Percentiles rank a stretch among this genome's conserved stretches.
Conservation (phyloP, 2,888 invertebrate species). For the Blastobasis adustella region DNA sequence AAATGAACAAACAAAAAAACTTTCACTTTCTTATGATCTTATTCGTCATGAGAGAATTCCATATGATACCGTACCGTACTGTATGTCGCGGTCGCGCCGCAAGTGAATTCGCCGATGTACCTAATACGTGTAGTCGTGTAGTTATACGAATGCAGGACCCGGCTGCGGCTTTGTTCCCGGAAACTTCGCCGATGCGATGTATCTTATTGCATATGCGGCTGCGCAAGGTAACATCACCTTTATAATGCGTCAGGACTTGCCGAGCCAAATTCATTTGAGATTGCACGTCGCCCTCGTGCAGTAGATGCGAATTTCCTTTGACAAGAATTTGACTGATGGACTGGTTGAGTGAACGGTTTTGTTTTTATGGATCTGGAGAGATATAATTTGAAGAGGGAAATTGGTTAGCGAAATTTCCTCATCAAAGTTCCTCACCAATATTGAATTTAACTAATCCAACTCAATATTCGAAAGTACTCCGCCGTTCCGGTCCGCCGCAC, state of each 20-base stretch:
- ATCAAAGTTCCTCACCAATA: too few species aligned
- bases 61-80: slow-evolving; percentile 3
- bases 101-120: slow-evolving; percentile 64
- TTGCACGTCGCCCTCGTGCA: background rate
- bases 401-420: too few species aligned
- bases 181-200: slow-evolving; percentile 57
- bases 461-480: too few species aligned
- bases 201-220: slow-evolving; percentile 55
- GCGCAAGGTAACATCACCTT: slow-evolving; percentile 35
- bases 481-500: too few species aligned
- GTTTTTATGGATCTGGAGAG: too few species aligned
- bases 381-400: too few species aligned
- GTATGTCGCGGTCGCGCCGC: slow-evolving; percentile 37
- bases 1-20: too few species aligned
- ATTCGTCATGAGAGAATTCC: background rate
- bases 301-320: slow-evolving; percentile 5
- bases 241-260: slow-evolving; percentile 19
- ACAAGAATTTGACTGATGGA: background rate
- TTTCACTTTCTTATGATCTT: too few species aligned
- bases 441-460: too few species aligned
- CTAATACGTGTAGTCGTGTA: slow-evolving; percentile 29
- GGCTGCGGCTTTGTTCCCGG: slow-evolving; percentile 61
- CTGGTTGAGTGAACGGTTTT: too few species aligned
- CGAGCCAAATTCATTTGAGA: slow-evolving; percentile 20
- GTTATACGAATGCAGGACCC: slow-evolving; percentile 47